Evolutionary conservation across 2,113 vertebrate genomes (phyloP).

Genomic region (Ochotona curzoniae): DNA sequence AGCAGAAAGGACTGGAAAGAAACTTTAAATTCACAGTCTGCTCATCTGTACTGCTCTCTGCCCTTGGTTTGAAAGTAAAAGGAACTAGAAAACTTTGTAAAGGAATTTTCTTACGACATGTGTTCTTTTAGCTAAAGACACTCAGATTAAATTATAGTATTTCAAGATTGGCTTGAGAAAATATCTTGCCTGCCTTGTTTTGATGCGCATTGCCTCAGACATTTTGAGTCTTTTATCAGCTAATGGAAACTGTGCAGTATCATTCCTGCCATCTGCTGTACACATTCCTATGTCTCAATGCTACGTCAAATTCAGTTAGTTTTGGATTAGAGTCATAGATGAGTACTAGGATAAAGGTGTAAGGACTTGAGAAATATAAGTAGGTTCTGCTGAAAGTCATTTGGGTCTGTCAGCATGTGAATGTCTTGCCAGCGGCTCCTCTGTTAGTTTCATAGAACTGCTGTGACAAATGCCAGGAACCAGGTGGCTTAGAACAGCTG

Average conservation of each 20-base stretch:
- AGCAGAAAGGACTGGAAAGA: not conserved
- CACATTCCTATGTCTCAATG: not conserved
- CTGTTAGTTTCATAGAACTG: not conserved
- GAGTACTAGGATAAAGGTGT: not conserved
- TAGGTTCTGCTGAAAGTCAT: not conserved
- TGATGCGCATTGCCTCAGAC: not conserved
- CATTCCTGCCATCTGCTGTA: not conserved
- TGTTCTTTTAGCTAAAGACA: not conserved
- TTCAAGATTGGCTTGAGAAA: not conserved
- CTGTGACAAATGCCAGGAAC: not conserved
- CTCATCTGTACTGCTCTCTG: constrained; percentile 6
- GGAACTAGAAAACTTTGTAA: not conserved
- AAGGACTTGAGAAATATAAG: not conserved
- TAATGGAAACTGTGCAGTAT: not conserved
- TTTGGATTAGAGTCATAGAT: not conserved
- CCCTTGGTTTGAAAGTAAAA: not conserved
- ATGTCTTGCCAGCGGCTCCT: not conserved
- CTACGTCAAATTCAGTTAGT: not conserved
- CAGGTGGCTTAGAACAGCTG: not conserved
- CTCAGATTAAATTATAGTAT: constrained; percentile 29
- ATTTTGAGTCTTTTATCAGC: not conserved
- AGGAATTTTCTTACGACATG: constrained; percentile 11
- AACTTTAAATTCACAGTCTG: not conserved
- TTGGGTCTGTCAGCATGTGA: not conserved
- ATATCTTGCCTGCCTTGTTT: constrained; percentile 10